These are phyloP conservation scores for Nibea coibor DNA, from an alignment of 2,113 vertebrate species.

Conservation along the genomic window DNA sequence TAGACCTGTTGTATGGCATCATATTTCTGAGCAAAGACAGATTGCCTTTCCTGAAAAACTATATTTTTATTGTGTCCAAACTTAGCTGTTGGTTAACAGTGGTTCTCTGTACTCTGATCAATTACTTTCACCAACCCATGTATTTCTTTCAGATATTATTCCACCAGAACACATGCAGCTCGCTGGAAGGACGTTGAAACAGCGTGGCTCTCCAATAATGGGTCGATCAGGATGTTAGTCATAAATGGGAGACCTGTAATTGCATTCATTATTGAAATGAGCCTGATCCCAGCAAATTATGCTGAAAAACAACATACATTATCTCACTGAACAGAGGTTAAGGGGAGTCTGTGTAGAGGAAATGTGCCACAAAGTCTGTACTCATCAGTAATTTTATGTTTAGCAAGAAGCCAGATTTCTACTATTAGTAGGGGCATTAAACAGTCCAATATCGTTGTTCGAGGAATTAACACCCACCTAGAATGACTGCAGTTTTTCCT, in stretches of 20 bases:
- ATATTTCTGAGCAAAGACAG: constrained; percentile 24
- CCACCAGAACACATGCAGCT: constrained; percentile 27
- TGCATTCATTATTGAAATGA: constrained; percentile 78
- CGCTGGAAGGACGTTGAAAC: constrained; percentile 44
- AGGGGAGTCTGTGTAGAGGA: constrained; percentile 51
- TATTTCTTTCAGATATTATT: constrained; percentile 11
- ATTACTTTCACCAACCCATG: neutral
- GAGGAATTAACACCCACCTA: constrained; percentile 49
- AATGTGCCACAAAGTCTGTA: constrained; percentile 51
- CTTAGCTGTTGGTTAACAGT: neutral
- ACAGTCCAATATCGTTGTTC: constrained; percentile 37
- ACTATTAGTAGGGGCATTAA: constrained; percentile 28
- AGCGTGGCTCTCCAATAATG: constrained; percentile 58
- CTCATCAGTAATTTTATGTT: constrained; percentile 48
- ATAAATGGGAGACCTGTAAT: constrained; percentile 70
- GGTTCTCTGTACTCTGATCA: constrained; percentile 25
- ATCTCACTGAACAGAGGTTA: constrained; percentile 44
- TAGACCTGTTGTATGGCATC: neutral
- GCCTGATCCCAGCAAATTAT: constrained; percentile 63
- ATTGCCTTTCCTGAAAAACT: neutral
- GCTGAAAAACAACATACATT: constrained; percentile 66
- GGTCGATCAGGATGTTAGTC: constrained; percentile 71
- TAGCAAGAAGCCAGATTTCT: constrained; percentile 22
- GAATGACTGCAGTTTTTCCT: constrained; percentile 18
- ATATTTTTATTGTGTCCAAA: constrained; percentile 11